phyloP scores from a whole-genome alignment of 2,888 invertebrate genomes.

The Cybosia mesomella region DNA sequence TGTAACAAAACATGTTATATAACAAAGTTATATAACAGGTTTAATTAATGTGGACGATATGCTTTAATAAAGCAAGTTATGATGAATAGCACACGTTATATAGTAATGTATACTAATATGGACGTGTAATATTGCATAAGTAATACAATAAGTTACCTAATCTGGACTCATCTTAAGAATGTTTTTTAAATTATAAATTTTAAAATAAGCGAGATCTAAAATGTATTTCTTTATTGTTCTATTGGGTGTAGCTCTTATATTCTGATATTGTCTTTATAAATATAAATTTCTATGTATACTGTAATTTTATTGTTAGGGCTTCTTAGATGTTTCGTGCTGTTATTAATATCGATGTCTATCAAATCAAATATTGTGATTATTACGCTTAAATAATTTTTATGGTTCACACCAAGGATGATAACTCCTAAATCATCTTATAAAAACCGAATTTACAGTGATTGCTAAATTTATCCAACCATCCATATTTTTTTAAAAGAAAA shows the following conservation, averaged over 20 bases:
- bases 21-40: no score
- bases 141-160: no score
- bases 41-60: neutral
- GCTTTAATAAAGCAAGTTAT: no score
- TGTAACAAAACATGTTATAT: neutral
- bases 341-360: conserved; percentile 61
- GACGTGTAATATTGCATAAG: no score
- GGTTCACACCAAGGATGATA: conserved; percentile 31
- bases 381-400: conserved; percentile 63
- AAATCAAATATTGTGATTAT: conserved; percentile 68
- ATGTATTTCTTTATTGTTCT: conserved; percentile 63
- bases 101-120: no score
- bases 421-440: neutral
- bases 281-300: conserved; percentile 59
- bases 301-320: conserved; percentile 58
- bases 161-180: conserved; percentile 20
- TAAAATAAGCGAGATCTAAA: conserved; percentile 42
- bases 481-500: no score
- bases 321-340: conserved; percentile 62
- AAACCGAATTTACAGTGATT: neutral
- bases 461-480: no score
- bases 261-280: conserved; percentile 67
- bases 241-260: conserved; percentile 62
- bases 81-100: no score
- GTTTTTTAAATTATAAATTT: conserved; percentile 41